Evolutionary conservation across 30 jellyfish, hydroid and myxozoan genomes (phyloP).

Genomic region (Aurelia sp.): DNA sequence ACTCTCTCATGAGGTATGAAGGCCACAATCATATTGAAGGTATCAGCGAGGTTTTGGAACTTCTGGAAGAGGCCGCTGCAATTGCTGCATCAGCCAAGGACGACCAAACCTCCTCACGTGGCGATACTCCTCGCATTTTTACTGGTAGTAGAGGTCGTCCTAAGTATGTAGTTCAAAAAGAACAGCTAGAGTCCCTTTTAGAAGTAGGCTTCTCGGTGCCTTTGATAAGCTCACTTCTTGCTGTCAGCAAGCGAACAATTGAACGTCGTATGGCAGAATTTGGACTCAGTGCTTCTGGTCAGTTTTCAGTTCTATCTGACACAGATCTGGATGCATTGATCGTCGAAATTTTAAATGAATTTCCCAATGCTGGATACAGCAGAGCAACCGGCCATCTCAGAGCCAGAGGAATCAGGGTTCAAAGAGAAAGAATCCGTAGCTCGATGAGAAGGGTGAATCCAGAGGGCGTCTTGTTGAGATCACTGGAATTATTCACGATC

Average conservation of each 20-base stretch:
- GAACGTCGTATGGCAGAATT: constrained; percentile 8
- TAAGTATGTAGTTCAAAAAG: too few species aligned
- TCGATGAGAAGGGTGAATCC: too few species aligned
- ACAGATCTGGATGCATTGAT: neutral
- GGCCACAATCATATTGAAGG: too few species aligned
- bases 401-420: constrained; percentile 9
- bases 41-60: too few species aligned
- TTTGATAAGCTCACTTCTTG: neutral
- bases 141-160: too few species aligned
- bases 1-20: too few species aligned
- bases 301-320: neutral
- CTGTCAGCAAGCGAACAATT: constrained; percentile 9
- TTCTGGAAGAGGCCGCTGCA: too few species aligned
- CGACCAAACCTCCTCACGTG: too few species aligned
- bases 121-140: too few species aligned
- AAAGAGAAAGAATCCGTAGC: constrained; percentile 5
- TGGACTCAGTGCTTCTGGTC: neutral
- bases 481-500: neutral
- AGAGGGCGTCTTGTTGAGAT: too few species aligned
- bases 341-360: neutral
- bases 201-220: neutral
- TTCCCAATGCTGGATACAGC: constrained; percentile 16
- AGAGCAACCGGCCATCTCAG: constrained; percentile 20
- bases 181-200: too few species aligned
- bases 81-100: too few species aligned